Evolutionary conservation across 2,113 vertebrate genomes (phyloP).

Genomic region (Corapipo altera): DNA sequence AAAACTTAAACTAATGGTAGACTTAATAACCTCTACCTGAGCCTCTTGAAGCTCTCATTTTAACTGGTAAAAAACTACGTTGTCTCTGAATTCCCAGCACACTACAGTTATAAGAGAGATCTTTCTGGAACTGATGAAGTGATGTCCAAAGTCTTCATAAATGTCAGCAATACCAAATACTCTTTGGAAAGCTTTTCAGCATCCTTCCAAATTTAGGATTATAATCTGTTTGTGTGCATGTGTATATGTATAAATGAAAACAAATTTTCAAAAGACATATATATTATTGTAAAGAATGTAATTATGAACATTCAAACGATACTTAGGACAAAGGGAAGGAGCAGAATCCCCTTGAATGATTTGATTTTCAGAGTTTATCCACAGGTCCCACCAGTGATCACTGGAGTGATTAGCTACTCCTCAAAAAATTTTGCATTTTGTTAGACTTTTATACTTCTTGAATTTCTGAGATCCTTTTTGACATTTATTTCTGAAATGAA

Average conservation of each 20-base stretch:
- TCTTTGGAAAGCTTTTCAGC: not conserved
- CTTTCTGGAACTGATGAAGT: not conserved
- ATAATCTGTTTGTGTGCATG: not conserved
- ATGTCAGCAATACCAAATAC: not conserved
- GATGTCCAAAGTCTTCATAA: not conserved
- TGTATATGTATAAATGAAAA: not conserved
- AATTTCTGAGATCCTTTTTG: not conserved
- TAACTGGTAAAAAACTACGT: not conserved
- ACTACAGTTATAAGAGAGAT: not conserved
- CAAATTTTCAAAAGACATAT: not conserved
- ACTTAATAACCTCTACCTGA: not conserved
- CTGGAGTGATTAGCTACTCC: not conserved
- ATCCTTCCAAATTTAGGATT: not conserved
- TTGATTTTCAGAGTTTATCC: not conserved
- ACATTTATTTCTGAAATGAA: not conserved
- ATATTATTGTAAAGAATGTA: not conserved
- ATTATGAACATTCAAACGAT: not conserved
- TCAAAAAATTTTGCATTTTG: not conserved
- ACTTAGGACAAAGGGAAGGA: not conserved
- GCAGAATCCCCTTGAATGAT: not conserved
- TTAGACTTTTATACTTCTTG: not conserved
- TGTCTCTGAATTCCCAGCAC: not conserved
- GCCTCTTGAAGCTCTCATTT: not conserved
- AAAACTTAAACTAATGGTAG: not conserved
- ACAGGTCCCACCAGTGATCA: not conserved